Evolutionary conservation across 2,888 invertebrate genomes (phyloP), one percentile per base, ranked within the genome.

Genomic region (Mesorhabditis belari): DNA sequence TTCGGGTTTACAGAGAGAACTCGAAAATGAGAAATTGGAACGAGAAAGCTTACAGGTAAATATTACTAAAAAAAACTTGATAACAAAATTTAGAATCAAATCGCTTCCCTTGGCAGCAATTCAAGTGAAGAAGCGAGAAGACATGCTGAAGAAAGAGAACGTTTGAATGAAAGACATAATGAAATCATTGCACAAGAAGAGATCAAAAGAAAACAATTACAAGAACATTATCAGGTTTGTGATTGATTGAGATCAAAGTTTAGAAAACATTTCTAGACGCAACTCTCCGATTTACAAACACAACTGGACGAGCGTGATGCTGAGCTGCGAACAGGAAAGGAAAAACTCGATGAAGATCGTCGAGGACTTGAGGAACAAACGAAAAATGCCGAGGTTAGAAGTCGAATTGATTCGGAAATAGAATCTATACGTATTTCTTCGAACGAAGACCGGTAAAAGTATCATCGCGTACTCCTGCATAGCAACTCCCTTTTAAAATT

Each of bases 301-400:
- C 59, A 73, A 25, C 61, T 72, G 29, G 78, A 74, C 9, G 76
- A 75, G 52, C 70, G 69, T 25, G 75, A 76, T 17, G 55, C 57
- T 4, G 71, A 66, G 25, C 61, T 73, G 57, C 68, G 71, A 50
- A 69, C 71, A 49, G 59, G 75, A 49, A 64, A 65, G 49, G 58
- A 52, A 21, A 69, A 71, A 19, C 63, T 71, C 51, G 77, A 79
- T 49, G 75, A 76, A 29, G 77, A 75, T 35, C 55, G 63, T 24
- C 53, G 60, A n/a, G 35, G 67, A 28, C 64, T 66, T 44, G 69
- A 77, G 52, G 71, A 77, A 50, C 67, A 68, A 51, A 49, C 65
- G 4, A 55, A 65, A 25, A 65, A 66, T 23, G 53, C 67, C 21
- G 67, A 71, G 61, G 59, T 68, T 21, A n/a, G 35, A 24, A 27